Percentiles rank a stretch among this genome's conserved stretches.
phyloP scores from a whole-genome alignment of 2,888 invertebrate species.

The Metopia argyrocephala region DNA sequence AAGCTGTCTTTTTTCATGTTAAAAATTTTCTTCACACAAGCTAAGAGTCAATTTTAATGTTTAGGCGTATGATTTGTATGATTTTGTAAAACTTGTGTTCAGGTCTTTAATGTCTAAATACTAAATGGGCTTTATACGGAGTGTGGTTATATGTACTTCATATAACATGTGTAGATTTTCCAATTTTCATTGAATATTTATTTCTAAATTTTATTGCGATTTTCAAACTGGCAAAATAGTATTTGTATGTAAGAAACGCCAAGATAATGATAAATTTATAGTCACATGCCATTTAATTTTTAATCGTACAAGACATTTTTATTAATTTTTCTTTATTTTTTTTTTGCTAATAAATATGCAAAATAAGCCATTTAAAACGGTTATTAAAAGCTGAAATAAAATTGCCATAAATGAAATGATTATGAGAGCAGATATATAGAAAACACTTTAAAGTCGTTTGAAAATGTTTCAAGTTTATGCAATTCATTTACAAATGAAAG shows the following conservation, averaged over 20 bases:
- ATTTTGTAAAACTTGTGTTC: slow-evolving; percentile 26
- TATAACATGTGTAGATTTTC: neutral
- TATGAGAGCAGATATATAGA: neutral
- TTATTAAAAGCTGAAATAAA: slow-evolving; percentile 10
- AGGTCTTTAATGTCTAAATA: neutral
- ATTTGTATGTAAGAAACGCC: slow-evolving; percentile 15
- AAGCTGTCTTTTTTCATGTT: neutral
- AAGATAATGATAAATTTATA: slow-evolving; percentile 28
- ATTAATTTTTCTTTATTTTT: neutral
- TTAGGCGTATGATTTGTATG: slow-evolving; percentile 40
- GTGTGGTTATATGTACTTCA: neutral
- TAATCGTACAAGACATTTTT: slow-evolving; percentile 8
- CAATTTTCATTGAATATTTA: slow-evolving; percentile 16
- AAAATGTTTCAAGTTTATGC: neutral
- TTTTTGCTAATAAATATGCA: neutral
- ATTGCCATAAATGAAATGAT: neutral
- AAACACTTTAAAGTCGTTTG: neutral
- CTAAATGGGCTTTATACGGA: neutral
- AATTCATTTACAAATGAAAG: neutral
- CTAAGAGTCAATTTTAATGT: neutral
- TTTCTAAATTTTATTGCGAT: slow-evolving; percentile 13
- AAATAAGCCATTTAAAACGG: neutral
- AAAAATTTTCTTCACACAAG: neutral
- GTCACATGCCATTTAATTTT: slow-evolving; percentile 19
- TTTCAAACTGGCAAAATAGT: neutral